A percentile compares a stretch with the other conserved stretches of the same genome.
These are phyloP conservation scores for Mergus octosetaceus DNA, from an alignment of 2,797 vertebrate species.

Conservation along the genomic window DNA sequence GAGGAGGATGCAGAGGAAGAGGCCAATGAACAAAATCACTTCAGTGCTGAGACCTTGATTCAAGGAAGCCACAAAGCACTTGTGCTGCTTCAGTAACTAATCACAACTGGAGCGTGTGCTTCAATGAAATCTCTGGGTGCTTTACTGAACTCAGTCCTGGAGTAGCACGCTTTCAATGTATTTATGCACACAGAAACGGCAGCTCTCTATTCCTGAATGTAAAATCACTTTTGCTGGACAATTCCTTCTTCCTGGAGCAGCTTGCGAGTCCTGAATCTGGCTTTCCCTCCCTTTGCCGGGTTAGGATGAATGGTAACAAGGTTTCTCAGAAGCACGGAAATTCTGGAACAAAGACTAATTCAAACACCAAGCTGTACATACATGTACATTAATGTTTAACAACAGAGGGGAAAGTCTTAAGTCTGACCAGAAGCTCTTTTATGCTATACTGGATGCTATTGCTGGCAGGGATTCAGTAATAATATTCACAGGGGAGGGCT, in stretches of 20 bases:
- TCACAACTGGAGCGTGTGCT: neutral
- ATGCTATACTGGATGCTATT: neutral
- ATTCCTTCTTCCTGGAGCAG: neutral
- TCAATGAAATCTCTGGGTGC: neutral
- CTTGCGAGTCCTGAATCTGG: neutral
- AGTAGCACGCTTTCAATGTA: neutral
- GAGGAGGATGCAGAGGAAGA: neutral
- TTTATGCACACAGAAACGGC: neutral
- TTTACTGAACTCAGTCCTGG: neutral
- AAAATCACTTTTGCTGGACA: neutral
- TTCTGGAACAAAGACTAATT: constrained; percentile 35
- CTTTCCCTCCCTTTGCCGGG: neutral
- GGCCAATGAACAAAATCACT: neutral
- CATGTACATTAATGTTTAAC: neutral
- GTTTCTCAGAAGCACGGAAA: neutral
- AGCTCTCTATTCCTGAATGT: neutral
- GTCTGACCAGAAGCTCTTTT: neutral
- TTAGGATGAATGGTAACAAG: neutral
- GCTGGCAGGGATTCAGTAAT: constrained; percentile 14
- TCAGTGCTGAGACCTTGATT: neutral
- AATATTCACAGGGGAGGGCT: neutral
- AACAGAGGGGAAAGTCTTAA: neutral
- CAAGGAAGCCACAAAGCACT: neutral
- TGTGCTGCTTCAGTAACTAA: neutral
- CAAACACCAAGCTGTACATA: neutral